Evolutionary conservation across 2,113 vertebrate genomes (phyloP), one percentile per base, ranked within the genome.

Genomic region (Mirza zaza): DNA sequence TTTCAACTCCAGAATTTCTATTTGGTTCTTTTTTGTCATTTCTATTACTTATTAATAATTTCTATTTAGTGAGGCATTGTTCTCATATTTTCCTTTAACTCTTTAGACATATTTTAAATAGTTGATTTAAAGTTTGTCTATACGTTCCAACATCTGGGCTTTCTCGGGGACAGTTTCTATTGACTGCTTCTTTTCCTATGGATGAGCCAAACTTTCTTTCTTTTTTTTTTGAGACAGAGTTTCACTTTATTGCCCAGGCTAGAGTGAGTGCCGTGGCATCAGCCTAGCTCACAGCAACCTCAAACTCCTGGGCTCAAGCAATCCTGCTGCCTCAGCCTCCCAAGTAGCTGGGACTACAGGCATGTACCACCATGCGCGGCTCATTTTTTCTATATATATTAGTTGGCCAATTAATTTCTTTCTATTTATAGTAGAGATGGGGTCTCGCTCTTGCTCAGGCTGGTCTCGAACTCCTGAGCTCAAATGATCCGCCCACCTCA

Each of bases 31-130:
- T 34, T 80, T n/a, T 13, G 27, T 52, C 36, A 83, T 34, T 85
- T 92, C 67, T 82, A 25, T 77, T 55, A 63, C 50, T 87, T 91
- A 86, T 29, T 87, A 10, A 70, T 76, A 34, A 65, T 50, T 39
- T 42, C 67, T 63, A 42, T 59, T 48, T 80, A 48, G 27, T 39
- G 9, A 83, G 68, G 21, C 20, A 32, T 36, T 67, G 11, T 63
- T 91, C 52, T 79, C 73, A 86, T 20, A 67, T 63, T 79, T 88
- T 73, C 83, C 55, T 94, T 80, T 68, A 75, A 55, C 48, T 92
- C 48, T 88, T 80, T 65, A 91, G 25, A 86, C 32, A 93, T 55
- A 25, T 91, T 80, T 63, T 29, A 84, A 95, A 91, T 27, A 76
- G 32, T 7, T 77, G 79, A 95, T 36, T 61, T 86, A 65, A 93